Conservation (phyloP, 2,797 vertebrate species). For the Austrolebias charrua region DNA sequence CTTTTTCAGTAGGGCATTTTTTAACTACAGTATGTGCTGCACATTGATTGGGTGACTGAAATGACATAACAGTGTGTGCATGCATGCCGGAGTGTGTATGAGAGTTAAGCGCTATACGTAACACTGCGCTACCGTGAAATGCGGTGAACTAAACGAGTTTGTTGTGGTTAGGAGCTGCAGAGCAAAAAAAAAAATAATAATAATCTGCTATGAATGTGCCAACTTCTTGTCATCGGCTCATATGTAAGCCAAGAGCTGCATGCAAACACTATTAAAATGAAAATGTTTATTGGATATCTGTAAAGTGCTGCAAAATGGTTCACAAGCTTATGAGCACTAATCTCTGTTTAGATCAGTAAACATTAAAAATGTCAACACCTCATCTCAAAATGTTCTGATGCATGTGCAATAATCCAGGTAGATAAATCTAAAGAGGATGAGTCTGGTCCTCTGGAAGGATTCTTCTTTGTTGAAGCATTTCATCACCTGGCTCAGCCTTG, state of each 20-base stretch:
- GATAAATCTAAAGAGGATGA: too few species aligned
- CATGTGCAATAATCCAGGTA: neutral
- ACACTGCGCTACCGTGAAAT: constrained; percentile 24
- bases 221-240: neutral
- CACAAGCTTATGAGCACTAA: neutral
- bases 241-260: neutral
- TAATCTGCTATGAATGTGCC: neutral
- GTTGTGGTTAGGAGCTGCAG: constrained; percentile 35
- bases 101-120: neutral
- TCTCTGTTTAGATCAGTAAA: neutral
- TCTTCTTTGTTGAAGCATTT: too few species aligned
- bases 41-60: constrained; percentile 7
- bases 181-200: constrained; percentile 21
- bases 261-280: neutral
- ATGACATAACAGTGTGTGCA: constrained; percentile 22
- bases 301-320: neutral
- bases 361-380: neutral
- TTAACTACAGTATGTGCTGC: neutral
- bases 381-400: too few species aligned
- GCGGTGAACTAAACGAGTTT: constrained; percentile 13
- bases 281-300: neutral
- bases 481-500: too few species aligned
- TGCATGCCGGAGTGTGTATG: neutral
- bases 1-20: constrained; percentile 26
- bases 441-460: too few species aligned